Percentiles rank a stretch among this genome's conserved stretches.
These are phyloP conservation scores for Drosophila pandora DNA, from an alignment of 1,140 invertebrate genomes.

Conservation along the genomic window DNA sequence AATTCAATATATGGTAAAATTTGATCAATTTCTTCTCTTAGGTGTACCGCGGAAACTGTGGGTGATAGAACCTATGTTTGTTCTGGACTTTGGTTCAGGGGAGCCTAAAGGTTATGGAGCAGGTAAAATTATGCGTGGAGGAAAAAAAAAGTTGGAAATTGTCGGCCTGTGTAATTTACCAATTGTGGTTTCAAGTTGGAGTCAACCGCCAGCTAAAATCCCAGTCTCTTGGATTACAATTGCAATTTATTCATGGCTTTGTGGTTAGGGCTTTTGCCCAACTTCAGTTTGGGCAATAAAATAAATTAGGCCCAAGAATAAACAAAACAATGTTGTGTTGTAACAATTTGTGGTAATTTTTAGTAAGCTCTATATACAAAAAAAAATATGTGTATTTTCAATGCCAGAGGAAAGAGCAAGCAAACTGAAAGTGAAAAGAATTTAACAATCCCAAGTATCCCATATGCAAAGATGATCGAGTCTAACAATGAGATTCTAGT, in stretches of 20 bases:
- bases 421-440: conserved; percentile 38
- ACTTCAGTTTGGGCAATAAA: conserved; percentile 42
- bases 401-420: conserved; percentile 16
- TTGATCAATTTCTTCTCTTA: too few relatives aligned
- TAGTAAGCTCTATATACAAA: background rate
- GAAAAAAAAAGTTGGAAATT: too few relatives aligned
- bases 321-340: conserved; percentile 36
- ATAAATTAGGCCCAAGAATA: conserved; percentile 39
- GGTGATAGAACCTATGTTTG: too few relatives aligned
- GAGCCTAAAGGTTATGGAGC: too few relatives aligned
- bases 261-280: conserved; percentile 22
- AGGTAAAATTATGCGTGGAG: too few relatives aligned
- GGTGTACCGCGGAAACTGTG: too few relatives aligned
- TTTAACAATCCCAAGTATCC: conserved; percentile 1
- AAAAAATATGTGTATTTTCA: conserved; percentile 43
- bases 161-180: too few relatives aligned
- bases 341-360: conserved; percentile 10
- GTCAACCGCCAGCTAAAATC: conserved; percentile 8
- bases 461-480: conserved; percentile 3
- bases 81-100: too few relatives aligned
- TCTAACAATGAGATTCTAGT: conserved; percentile 42
- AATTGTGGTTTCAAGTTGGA: conserved; percentile 6
- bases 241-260: conserved; percentile 46
- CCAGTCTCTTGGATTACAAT: conserved; percentile 37
- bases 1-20: too few relatives aligned